Evolutionary conservation across 2,113 vertebrate species (phyloP).

Genomic region (Solea senegalensis): DNA sequence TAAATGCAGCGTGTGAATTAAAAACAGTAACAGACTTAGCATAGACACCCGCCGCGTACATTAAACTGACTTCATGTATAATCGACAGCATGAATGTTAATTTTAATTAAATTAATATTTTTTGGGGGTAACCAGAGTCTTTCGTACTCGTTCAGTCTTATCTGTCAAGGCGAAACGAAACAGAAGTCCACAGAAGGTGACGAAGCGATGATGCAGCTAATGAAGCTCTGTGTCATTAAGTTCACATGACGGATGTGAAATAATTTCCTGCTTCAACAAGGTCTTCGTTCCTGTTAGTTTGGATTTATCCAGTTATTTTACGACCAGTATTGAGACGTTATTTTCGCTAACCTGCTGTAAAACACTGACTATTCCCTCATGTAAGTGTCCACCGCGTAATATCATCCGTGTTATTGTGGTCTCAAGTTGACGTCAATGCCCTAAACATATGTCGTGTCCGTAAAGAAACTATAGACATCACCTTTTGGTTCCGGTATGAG

Average conservation of each 20-base stretch:
- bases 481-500: neutral
- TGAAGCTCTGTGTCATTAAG: neutral
- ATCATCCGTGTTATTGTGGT: constrained; percentile 19
- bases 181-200: fast-evolving
- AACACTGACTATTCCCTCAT: neutral
- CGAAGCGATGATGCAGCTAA: neutral
- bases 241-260: neutral
- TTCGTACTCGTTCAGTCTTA: neutral
- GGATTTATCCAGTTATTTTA: neutral
- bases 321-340: no score
- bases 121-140: neutral
- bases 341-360: neutral
- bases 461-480: constrained; percentile 35
- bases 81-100: no score
- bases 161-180: neutral
- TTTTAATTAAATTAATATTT: neutral
- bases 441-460: neutral
- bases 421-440: neutral
- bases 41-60: no score
- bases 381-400: no score
- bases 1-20: no score
- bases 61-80: no score
- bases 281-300: neutral
- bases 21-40: no score
- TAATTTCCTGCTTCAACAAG: neutral